Conservation (phyloP, 2,888 invertebrate species). For the Dromius quadrimaculatus region DNA sequence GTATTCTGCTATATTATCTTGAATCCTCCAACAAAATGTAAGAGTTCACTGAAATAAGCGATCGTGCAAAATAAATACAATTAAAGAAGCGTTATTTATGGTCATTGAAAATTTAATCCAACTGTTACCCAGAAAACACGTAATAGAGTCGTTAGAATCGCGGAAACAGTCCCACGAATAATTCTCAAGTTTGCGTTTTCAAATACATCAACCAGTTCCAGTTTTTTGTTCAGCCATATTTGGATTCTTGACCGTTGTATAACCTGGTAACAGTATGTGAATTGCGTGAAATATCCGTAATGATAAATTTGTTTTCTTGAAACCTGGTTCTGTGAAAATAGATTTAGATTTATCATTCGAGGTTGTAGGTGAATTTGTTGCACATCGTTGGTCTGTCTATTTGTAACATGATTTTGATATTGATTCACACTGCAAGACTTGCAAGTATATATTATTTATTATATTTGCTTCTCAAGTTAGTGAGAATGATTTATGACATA, state of each 20-base stretch:
- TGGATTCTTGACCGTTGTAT: conserved; percentile 23
- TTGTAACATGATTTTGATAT: too few relatives aligned
- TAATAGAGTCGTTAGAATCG: neutral
- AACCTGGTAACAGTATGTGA: conserved; percentile 30
- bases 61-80: too few relatives aligned
- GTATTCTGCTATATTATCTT: too few relatives aligned
- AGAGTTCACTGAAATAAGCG: too few relatives aligned
- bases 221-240: neutral
- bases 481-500: too few relatives aligned
- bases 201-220: neutral
- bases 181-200: neutral
- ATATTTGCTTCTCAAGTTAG: too few relatives aligned
- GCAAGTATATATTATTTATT: too few relatives aligned
- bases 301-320: conserved; percentile 36
- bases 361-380: conserved; percentile 19
- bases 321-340: neutral
- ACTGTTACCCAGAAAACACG: neutral
- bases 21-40: too few relatives aligned
- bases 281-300: conserved; percentile 33
- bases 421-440: too few relatives aligned
- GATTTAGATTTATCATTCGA: conserved; percentile 4
- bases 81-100: too few relatives aligned
- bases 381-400: conserved; percentile 1
- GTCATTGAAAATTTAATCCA: too few relatives aligned
- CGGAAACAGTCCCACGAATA: neutral